Evolutionary conservation across 2,888 invertebrate species (phyloP), one percentile per base, ranked within the genome.

Genomic region (Chydorus sphaericus): DNA sequence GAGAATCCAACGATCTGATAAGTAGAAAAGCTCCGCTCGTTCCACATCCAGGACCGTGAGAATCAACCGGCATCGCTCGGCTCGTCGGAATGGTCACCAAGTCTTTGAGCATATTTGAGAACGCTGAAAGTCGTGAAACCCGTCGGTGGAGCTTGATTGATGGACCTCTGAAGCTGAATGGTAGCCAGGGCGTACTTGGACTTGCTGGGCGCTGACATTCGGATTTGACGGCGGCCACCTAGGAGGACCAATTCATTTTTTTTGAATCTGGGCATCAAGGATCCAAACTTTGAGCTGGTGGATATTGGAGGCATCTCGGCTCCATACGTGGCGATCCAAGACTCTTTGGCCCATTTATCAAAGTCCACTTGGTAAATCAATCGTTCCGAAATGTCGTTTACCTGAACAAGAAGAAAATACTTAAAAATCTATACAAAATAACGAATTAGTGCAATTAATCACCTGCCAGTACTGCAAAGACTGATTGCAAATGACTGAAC

Each of bases 291-390:
- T 81, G 49, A 85, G 70, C 62, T 80, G 81, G n/a, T 68, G 67
- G 56, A 70, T 63, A 57, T 68, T 66, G 14, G 66, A 62, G 3
- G 68, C 65, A 49, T 72, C 69, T 53, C 66, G 66, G 48, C 65
- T 64, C 82, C 83, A 84, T 59, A 82, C 72, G 62, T 78, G 75
- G 75, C 71, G 53, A 82, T 77, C 62, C 85, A 81, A 30, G 80
- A 78, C 61, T 87, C 86, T 1, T 78, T 73, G 38, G 90, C 77
- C 61, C 81, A 73, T 28, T 82, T 75, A 36, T 83, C 78, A 60
- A 91, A 75, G 65, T 85, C 83, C 62, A 79, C 79, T 65, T 88
- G 84, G 67, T 81, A 83, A 59, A 86, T 70, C 60, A 86, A 71
- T 66, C 80, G 77, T 65, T 87, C 89, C n/a, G 44, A 39, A 8